Conservation (phyloP, 1,140 invertebrate genomes). For the Berghia stephanieae region DNA sequence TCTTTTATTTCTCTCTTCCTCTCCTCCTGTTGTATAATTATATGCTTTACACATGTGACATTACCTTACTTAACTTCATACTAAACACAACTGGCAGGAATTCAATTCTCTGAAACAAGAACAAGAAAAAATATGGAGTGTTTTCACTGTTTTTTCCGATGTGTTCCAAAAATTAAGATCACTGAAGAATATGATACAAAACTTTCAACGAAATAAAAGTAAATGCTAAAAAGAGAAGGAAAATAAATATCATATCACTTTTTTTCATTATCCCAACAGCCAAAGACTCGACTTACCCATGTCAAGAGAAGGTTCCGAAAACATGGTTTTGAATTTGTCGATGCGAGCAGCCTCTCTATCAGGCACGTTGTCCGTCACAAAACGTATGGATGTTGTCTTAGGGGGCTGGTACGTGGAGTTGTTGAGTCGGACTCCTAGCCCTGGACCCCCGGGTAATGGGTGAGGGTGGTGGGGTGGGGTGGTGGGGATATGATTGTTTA, state of each 20-base stretch:
- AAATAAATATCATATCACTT: neutral
- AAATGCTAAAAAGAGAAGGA: neutral
- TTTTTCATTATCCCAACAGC: too few relatives aligned
- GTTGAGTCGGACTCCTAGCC: conserved; percentile 64
- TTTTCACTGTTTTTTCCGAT: too few relatives aligned
- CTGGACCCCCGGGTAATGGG: conserved; percentile 58
- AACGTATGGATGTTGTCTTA: conserved; percentile 54
- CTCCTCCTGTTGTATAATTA: too few relatives aligned
- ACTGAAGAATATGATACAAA: too few relatives aligned
- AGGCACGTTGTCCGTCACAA: conserved; percentile 48
- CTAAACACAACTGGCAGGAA: too few relatives aligned
- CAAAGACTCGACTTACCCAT: conserved; percentile 44
- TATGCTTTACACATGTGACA: too few relatives aligned
- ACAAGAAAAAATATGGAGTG: too few relatives aligned
- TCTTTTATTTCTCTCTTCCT: too few relatives aligned
- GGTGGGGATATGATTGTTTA: neutral
- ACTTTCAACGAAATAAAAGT: conserved; percentile 9
- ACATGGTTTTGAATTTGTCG: conserved; percentile 56
- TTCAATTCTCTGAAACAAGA: too few relatives aligned
- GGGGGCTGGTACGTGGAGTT: conserved; percentile 50
- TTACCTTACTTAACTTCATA: too few relatives aligned
- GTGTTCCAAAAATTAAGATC: too few relatives aligned
- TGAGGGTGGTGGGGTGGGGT: conserved; percentile 5
- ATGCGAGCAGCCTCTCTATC: conserved; percentile 73
- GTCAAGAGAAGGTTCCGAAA: conserved; percentile 55